phyloP scores from a whole-genome alignment of 2,113 vertebrate species.

The Siniperca knerii region DNA sequence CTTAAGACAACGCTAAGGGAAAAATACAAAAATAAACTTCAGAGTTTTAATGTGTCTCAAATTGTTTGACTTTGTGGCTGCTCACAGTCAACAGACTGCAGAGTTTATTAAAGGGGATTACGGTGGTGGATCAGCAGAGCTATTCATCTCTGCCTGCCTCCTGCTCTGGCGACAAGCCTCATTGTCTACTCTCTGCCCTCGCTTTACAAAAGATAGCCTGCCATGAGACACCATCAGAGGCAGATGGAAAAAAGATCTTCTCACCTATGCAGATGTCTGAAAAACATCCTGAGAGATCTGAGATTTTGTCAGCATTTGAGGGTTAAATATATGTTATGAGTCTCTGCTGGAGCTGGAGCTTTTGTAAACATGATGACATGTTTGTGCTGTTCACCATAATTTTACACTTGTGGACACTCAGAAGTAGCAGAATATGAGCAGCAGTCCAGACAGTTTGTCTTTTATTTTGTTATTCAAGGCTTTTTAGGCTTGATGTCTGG shows the following conservation, averaged over 20 bases:
- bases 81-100: conserved; percentile 54
- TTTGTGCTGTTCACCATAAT: neutral
- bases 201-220: conserved; percentile 1
- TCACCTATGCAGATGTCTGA: neutral
- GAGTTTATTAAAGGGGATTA: conserved; percentile 65
- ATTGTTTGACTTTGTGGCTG: conserved; percentile 43
- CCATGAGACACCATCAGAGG: conserved; percentile 4
- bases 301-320: neutral
- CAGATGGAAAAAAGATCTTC: neutral
- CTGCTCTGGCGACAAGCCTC: conserved; percentile 38
- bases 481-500: neutral
- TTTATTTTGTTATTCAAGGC: neutral
- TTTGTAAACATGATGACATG: neutral
- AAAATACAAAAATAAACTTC: neutral
- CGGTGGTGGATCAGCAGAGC: conserved; percentile 37
- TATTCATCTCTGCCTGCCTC: conserved; percentile 42
- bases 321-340: neutral
- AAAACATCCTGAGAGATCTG: neutral
- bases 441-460: neutral
- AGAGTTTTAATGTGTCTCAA: conserved; percentile 22
- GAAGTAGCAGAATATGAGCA: neutral
- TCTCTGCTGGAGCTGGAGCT: neutral
- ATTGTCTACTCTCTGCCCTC: conserved; percentile 28
- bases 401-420: neutral
- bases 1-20: neutral